phyloP scores from a whole-genome alignment of 2,797 vertebrate species.

The Miichthys miiuy region DNA sequence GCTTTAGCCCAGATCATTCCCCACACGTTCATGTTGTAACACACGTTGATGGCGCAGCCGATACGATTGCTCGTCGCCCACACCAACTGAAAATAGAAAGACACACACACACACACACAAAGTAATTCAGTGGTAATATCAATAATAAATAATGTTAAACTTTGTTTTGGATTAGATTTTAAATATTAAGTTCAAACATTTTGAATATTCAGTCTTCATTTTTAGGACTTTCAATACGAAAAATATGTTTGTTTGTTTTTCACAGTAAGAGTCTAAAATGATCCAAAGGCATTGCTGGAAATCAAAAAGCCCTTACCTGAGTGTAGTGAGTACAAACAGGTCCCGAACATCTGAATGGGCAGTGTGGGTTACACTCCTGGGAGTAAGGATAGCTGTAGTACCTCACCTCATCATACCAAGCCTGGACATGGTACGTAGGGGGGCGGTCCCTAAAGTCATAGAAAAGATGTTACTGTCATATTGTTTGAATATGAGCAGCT shows the following conservation, averaged over 20 bases:
- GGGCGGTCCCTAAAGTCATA: slow-evolving; percentile 90
- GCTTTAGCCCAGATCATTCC: slow-evolving; percentile 99
- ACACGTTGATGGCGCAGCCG: slow-evolving; percentile 97
- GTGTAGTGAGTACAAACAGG: slow-evolving; percentile 99
- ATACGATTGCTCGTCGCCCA: slow-evolving; percentile 97
- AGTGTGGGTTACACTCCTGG: slow-evolving; percentile 96
- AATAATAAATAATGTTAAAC: not conserved
- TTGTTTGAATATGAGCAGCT: no score
- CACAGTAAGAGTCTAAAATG: not conserved
- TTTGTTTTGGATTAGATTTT: not conserved
- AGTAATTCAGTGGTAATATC: not conserved
- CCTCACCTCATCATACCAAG: slow-evolving; percentile 98
- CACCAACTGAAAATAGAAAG: slow-evolving; percentile 87
- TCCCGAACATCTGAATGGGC: slow-evolving; percentile 95
- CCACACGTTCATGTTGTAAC: slow-evolving; percentile 99
- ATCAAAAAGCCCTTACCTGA: slow-evolving; percentile 85
- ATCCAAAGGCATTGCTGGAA: not conserved
- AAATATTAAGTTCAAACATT: no score
- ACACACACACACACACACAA: not conserved
- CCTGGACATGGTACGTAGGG: slow-evolving; percentile 96
- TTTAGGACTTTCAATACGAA: no score
- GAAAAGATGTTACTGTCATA: not conserved
- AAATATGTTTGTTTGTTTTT: not conserved
- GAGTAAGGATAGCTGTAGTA: slow-evolving; percentile 94
- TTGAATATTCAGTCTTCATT: no score